phyloP scores from a whole-genome alignment of 2,888 invertebrate species.

The Argyresthia goedartella region DNA sequence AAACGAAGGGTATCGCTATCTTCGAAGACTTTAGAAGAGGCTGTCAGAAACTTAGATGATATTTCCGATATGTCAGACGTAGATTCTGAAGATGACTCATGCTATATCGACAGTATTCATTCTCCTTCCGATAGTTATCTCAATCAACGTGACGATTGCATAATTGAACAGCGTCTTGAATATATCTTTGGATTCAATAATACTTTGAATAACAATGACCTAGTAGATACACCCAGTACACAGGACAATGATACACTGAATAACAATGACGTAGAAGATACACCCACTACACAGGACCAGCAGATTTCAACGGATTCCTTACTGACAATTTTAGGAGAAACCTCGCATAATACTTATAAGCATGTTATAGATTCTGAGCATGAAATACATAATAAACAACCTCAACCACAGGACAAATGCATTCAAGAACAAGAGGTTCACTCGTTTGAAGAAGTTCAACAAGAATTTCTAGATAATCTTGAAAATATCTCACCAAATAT shows the following conservation, averaged over 20 bases:
- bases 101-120: slow-evolving; percentile 11
- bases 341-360: slow-evolving; percentile 3
- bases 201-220: slow-evolving; percentile 7
- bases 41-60: slow-evolving; percentile 11
- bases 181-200: slow-evolving; percentile 10
- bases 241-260: slow-evolving; percentile 5
- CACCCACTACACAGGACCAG: slow-evolving; percentile 5
- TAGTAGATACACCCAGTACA: slow-evolving; percentile 7
- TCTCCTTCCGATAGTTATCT: slow-evolving; percentile 10
- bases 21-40: slow-evolving; percentile 10
- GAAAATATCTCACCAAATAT: not conserved
- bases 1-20: slow-evolving; percentile 2
- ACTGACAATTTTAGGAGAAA: not conserved
- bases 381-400: slow-evolving; percentile 8
- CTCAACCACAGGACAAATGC: slow-evolving; percentile 8
- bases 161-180: slow-evolving; percentile 11
- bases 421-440: slow-evolving; percentile 8
- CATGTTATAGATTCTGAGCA: slow-evolving; percentile 7
- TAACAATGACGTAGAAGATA: slow-evolving; percentile 3
- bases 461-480: slow-evolving; percentile 5
- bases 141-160: slow-evolving; percentile 9
- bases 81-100: slow-evolving; percentile 10
- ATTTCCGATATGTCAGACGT: slow-evolving; percentile 2
- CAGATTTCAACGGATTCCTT: not conserved
- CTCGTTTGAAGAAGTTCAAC: slow-evolving; percentile 8